Percentiles rank a stretch among this genome's conserved stretches.
phyloP scores from a whole-genome alignment of 2,888 invertebrate genomes.

The Amiota communis region DNA sequence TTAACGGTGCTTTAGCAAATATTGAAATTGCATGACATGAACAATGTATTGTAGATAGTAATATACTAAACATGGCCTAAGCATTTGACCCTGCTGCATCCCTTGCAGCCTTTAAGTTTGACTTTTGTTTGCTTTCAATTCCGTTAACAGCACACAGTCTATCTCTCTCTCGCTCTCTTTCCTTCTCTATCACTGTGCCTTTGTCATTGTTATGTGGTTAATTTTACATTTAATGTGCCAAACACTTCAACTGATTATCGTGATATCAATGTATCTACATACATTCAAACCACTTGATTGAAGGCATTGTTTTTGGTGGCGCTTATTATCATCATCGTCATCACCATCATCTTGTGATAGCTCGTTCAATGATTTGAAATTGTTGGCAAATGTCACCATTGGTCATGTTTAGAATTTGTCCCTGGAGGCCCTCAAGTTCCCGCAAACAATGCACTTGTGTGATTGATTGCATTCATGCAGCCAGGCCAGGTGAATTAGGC shows the following conservation, averaged over 20 bases:
- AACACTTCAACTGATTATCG: conserved; percentile 1
- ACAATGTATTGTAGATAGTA: background rate
- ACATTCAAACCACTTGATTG: background rate
- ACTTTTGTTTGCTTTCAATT: conserved; percentile 43
- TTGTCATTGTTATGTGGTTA: conserved; percentile 3
- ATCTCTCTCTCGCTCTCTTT: no score
- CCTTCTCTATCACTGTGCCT: background rate
- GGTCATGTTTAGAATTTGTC: background rate
- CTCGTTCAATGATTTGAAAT: background rate
- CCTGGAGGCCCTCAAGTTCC: background rate
- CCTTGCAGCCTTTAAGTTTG: background rate
- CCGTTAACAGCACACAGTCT: conserved; percentile 37
- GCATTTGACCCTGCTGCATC: no score
- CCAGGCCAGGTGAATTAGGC: background rate
- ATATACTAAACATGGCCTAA: background rate
- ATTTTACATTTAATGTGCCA: conserved; percentile 13
- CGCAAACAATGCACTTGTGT: background rate
- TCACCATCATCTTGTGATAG: background rate
- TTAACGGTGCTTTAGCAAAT: background rate
- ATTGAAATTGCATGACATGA: conserved; percentile 2
- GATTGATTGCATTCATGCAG: background rate
- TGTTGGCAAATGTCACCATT: background rate
- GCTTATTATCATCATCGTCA: background rate
- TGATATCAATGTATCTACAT: no score
- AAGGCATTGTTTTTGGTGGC: background rate